Evolutionary conservation across 2,888 invertebrate genomes (phyloP), one percentile per base, ranked within the genome.

Genomic region (Tachina fera): DNA sequence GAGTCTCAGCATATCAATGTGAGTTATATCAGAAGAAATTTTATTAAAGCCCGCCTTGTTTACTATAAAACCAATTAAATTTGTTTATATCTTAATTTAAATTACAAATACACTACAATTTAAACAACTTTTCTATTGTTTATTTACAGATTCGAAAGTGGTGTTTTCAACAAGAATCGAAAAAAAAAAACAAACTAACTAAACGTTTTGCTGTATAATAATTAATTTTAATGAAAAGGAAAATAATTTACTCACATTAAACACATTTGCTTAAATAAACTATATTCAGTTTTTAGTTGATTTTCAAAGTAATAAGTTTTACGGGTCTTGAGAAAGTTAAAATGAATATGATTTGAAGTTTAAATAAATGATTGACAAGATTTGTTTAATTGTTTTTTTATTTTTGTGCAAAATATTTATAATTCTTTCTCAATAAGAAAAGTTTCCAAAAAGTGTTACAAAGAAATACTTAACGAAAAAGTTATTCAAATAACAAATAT

Each of bases 141-240:
- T 72, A 22, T 80, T 80, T 74, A 49, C 72, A 80, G 80, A 72
- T 58, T 67, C 58, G 16, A 39, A 65, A 41, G 56, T 49, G 49
- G 56, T 49, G 49, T 22, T 60, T 67, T 58, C 67, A 16, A 39
- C 41, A 41, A 41, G 10, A 70, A 43, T 3, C 2, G 4, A 31
- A 31, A 8, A 51, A 61, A 39, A 74, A n/a, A 19, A n/a, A 39
- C n/a, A n/a, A n/a, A n/a, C n/a, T n/a, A 61, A 6, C 1, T 16
- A 51, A 51, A 43, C n/a, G 49, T 41, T 74, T 74, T n/a, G 10
- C 14, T 16, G 22, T 13, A 11, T 49, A 68, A 58, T 68, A 60
- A 70, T 70, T 60, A 31, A 49, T 65, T 65, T 65, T 45, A 53
- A 43, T 53, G 14, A 43, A 51, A 51, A 22, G 16, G 14, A 70